Evolutionary conservation across 2,797 vertebrate species (phyloP).

Genomic region (Sus cebifrons): DNA sequence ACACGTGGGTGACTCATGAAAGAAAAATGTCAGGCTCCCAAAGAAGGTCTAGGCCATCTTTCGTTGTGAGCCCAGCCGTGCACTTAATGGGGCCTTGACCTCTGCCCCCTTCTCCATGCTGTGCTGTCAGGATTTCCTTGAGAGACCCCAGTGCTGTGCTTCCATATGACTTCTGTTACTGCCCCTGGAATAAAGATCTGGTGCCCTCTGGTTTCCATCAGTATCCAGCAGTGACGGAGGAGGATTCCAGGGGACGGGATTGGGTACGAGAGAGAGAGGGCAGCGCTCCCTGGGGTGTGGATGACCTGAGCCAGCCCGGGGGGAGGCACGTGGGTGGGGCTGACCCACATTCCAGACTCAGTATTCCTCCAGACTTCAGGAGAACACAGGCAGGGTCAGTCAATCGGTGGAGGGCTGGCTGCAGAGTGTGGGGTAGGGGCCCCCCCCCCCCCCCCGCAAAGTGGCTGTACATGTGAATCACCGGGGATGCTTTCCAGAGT

Average conservation of each 20-base stretch:
- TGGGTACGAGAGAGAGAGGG: background rate
- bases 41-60: background rate
- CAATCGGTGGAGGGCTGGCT: background rate
- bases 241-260: background rate
- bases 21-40: background rate
- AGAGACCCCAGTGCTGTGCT: no score
- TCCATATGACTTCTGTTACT: background rate
- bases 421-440: background rate
- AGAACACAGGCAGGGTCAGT: background rate
- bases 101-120: background rate
- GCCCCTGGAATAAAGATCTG: background rate
- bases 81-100: background rate
- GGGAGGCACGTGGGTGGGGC: background rate
- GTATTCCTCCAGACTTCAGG: background rate
- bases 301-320: background rate
- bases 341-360: background rate
- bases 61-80: background rate
- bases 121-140: background rate
- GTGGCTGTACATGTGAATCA: background rate
- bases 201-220: background rate
- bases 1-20: background rate
- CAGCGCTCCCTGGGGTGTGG: rapidly evolving
- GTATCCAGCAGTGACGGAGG: background rate
- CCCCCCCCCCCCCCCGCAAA: background rate
- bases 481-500: background rate